Conservation (phyloP, 53 echinoderm and acorn worm species). For the Echinometra lucunter region DNA sequence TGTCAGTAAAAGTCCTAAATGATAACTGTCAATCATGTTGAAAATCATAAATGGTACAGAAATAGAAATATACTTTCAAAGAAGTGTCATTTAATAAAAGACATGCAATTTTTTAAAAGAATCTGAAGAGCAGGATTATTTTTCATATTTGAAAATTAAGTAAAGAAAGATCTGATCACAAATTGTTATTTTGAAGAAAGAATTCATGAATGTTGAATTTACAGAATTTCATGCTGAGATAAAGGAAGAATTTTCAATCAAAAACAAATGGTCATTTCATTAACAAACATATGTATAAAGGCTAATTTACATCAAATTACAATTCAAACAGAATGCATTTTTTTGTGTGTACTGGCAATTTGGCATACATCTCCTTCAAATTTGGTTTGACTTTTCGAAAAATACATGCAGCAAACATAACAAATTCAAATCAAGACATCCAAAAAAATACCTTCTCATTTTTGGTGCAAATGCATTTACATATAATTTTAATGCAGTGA, state of each 20-base stretch:
- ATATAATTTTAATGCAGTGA: not conserved
- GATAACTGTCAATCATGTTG: not conserved
- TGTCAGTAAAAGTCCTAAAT: not conserved
- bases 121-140: not conserved
- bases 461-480: not conserved
- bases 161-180: not conserved
- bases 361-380: too few species aligned
- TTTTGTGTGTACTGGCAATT: too few species aligned
- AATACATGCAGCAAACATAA: not conserved
- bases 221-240: not conserved
- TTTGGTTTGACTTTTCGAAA: too few species aligned
- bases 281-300: too few species aligned
- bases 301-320: too few species aligned
- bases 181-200: not conserved
- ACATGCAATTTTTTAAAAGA: conserved; percentile 6
- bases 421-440: not conserved
- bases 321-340: too few species aligned
- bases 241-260: not conserved
- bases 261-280: too few species aligned
- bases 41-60: not conserved
- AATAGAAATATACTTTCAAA: not conserved
- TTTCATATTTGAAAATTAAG: not conserved
- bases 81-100: not conserved
- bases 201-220: not conserved
- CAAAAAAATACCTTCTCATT: not conserved